Base-by-base conservation (phyloP, 2,888 invertebrate species). In the Apomyelois bistriatella region DNA sequence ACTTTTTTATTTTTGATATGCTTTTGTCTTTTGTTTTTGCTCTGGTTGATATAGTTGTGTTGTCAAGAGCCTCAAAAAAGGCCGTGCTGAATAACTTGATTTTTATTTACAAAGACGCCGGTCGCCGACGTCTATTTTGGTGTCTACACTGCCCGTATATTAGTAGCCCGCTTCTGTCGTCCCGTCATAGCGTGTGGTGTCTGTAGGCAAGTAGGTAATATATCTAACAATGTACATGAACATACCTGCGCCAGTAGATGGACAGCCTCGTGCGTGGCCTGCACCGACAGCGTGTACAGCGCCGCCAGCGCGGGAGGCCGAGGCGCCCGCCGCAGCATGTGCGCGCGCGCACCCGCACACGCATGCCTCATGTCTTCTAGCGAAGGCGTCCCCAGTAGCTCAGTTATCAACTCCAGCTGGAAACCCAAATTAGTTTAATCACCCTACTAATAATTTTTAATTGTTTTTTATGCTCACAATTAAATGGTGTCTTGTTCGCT, bases 201-300 rank as follows among this genome's bases (percentile, higher is more conserved):
- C n/a, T n/a, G n/a, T n/a, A n/a, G n/a, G n/a, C n/a, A n/a, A n/a
- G n/a, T n/a, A n/a, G n/a, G n/a, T n/a, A n/a, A n/a, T n/a, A n/a
- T n/a, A n/a, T n/a, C n/a, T n/a, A n/a, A n/a, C n/a, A 22, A 22
- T 22, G 22, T 3, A 3, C 5, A 22, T 22, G 22, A 22, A 47
- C n/a, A 5, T 58, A 89, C 89, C 88, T 90, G 89, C 6, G 89
- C 90, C 48, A 99, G 93, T 68, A 99, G 93, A 91, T 99, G 98
- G 62, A 99, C 98, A 53, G 99, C 99, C 91, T 99, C 99, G 82
- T 98, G 98, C 60, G 98, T 98, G 72, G 98, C 98, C 82, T 98
- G 97, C 61, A 92, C 91, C 64, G 96, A 96, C 58, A 99, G 93
- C 57, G 96, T 96, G 90, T 99, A 99, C 62, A 99, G 93, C 64